Evolutionary conservation across 2,888 invertebrate species (phyloP).

Genomic region (Microplitis deprimator): DNA sequence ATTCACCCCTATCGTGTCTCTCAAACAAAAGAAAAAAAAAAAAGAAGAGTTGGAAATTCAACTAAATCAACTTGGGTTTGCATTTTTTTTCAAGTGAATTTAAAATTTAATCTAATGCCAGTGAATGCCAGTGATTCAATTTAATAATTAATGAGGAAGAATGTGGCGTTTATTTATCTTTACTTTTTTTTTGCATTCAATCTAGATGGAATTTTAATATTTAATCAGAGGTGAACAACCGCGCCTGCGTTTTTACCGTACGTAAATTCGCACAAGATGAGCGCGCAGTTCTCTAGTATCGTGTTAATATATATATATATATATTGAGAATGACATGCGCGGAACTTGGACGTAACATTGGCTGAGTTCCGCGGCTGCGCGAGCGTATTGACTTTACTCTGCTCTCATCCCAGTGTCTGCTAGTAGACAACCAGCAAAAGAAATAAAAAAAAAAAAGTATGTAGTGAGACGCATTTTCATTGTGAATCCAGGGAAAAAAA

Average conservation of each 20-base stretch:
- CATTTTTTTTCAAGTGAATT: not conserved
- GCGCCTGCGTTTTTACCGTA: slow-evolving; percentile 23
- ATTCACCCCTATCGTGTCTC: slow-evolving; percentile 55
- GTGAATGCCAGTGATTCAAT: not conserved
- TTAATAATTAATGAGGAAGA: not conserved
- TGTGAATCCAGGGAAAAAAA: too few species aligned
- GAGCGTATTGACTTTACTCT: slow-evolving; percentile 67
- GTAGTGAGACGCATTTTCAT: not conserved
- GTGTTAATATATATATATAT: slow-evolving; percentile 13
- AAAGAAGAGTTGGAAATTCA: not conserved
- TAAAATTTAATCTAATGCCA: not conserved
- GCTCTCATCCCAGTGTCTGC: slow-evolving; percentile 11
- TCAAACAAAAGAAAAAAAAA: not conserved
- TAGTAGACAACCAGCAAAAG: slow-evolving; percentile 7
- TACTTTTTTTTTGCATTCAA: not conserved
- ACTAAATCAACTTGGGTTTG: not conserved
- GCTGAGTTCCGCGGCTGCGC: slow-evolving; percentile 61
- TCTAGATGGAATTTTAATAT: not conserved
- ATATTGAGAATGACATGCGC: slow-evolving; percentile 57
- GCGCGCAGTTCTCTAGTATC: slow-evolving; percentile 1
- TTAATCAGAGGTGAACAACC: slow-evolving; percentile 15
- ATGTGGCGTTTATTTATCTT: not conserved
- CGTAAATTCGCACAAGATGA: not conserved
- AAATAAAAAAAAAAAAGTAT: slow-evolving; percentile 3
- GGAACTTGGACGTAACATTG: slow-evolving; percentile 54